Evolutionary conservation across 2,113 vertebrate species (phyloP), one percentile per base, ranked within the genome.

Genomic region (Hiodon alosoides): DNA sequence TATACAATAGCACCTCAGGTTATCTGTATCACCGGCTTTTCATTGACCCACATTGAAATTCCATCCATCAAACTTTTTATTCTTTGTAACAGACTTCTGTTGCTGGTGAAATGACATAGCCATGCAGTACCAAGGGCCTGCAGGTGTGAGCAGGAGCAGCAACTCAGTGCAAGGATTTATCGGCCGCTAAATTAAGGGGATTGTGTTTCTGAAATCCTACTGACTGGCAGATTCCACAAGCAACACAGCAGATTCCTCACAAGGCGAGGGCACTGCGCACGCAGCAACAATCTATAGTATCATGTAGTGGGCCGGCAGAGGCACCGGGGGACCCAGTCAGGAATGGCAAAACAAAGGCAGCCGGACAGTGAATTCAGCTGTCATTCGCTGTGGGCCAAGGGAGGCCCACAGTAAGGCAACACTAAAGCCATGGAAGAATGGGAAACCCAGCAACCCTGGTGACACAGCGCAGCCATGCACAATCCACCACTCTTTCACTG

Each of bases 121-220:
- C 4, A 76, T 71, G 51, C 66, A 50, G 71, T 81, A 89, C 87
- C 89, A 91, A 88, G 79, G 84, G 72, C 79, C 67, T 62, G 72
- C 87, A 90, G 87, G 89, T 90, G 87, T 87, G 86, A 88, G 85
- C 81, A 68, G 86, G 88, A 87, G 86, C 80, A 53, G 70, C 66
- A 77, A 72, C 47, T 62, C 68, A 79, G 79, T 74, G 70, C 78
- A 84, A 86, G 85, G 86, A 82, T 83, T 85, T 85, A 85, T 87
- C 88, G 81, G 76, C 61, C 65, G 80, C 77, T 58, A 76, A 81
- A 85, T 89, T 87, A 88, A 85, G 83, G 85, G 74, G 83, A 84
- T 86, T 81, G 67, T 82, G 83, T 88, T 90, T 86, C 87, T 79
- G 74, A 79, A 78, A 81, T 85, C 81, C 83, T 81, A 73, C 75